Conservation (phyloP, 2,888 invertebrate species). For the Perizoma flavofasciatum region DNA sequence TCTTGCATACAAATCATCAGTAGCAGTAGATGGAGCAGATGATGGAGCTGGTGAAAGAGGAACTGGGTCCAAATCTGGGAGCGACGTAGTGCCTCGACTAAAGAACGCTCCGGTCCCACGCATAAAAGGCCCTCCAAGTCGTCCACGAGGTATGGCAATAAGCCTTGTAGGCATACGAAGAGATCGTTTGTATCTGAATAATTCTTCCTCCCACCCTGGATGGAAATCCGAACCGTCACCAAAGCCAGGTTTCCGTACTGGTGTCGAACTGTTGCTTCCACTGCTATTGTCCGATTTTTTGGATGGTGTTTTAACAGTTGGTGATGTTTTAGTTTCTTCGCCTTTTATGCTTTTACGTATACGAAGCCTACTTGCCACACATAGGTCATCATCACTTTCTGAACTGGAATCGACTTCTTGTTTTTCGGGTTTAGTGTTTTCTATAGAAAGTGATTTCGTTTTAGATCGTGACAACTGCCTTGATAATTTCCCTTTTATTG, state of each 20-base stretch:
- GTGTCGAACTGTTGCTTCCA: conserved; percentile 65
- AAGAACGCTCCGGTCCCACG: conserved; percentile 68
- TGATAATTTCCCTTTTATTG: conserved; percentile 55
- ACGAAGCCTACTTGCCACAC: conserved; percentile 72
- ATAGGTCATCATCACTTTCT: conserved; percentile 71
- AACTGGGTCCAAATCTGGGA: conserved; percentile 90
- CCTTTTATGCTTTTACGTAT: conserved; percentile 77
- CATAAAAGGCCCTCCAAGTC: conserved; percentile 82
- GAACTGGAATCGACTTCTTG: conserved; percentile 63
- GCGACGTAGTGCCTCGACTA: conserved; percentile 88
- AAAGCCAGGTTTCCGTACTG: conserved; percentile 83
- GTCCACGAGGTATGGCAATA: conserved; percentile 89
- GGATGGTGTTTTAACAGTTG: conserved; percentile 57
- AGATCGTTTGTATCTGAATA: conserved; percentile 92
- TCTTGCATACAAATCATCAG: conserved; percentile 80
- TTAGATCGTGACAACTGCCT: conserved; percentile 60
- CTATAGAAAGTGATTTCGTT: conserved; percentile 58
- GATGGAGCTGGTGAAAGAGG: conserved; percentile 88
- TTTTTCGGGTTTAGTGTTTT: conserved; percentile 66
- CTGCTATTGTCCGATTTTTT: conserved; percentile 68
- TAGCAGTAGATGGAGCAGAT: conserved; percentile 83
- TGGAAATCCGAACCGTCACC: conserved; percentile 89
- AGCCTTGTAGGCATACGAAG: conserved; percentile 91
- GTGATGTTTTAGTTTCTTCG: conserved; percentile 61
- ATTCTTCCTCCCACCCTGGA: conserved; percentile 93